Evolutionary conservation across 2,888 invertebrate genomes (phyloP), one percentile per base, ranked within the genome.

Genomic region (Leuctra nigra): DNA sequence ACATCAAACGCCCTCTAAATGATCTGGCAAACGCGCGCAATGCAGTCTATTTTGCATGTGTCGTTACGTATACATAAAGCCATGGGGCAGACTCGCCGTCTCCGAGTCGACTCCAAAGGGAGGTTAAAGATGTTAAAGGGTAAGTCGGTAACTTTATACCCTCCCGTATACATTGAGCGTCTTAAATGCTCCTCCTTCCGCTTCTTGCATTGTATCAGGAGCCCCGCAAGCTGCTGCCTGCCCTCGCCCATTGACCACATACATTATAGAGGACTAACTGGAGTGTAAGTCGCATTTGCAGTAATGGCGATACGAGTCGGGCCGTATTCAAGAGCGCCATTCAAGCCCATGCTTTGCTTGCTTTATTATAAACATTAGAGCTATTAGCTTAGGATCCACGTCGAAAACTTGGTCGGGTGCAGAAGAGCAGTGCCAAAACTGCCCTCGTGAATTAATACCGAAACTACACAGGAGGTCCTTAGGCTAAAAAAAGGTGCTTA

Each of bases 211-310:
- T 56, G 52, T 56, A 56, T 52, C 35, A 35, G 35, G 33, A 50
- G 18, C 38, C 22, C 56, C 56, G 41, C 56, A 56, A 56, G 56
- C 56, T 39, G 56, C 38, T 39, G 41, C 56, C 47, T 39, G 13
- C 39, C 24, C 47, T 47, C 25, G 24, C 11, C n/a, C 47, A 33
- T 50, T 50, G 50, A 50, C 50, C 50, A 50, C 50, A 50, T 50
- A 50, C 20, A 50, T 50, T 50, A 50, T 16, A 50, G 50, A 48
- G 50, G 50, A 33, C 50, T 35, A 33, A 50, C 50, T 35, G n/a
- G 18, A 58, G 55, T 58, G 58, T 55, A 58, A 58, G 58, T 58
- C 55, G 58, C 58, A 53, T 58, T 58, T 58, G 53, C 58, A 20
- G 50, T 50, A 50, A 50, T 35, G 50, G 50, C 50, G 18, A 33